phyloP scores from a whole-genome alignment of 2,888 invertebrate species.

The Rhaphigaster nebulosa region DNA sequence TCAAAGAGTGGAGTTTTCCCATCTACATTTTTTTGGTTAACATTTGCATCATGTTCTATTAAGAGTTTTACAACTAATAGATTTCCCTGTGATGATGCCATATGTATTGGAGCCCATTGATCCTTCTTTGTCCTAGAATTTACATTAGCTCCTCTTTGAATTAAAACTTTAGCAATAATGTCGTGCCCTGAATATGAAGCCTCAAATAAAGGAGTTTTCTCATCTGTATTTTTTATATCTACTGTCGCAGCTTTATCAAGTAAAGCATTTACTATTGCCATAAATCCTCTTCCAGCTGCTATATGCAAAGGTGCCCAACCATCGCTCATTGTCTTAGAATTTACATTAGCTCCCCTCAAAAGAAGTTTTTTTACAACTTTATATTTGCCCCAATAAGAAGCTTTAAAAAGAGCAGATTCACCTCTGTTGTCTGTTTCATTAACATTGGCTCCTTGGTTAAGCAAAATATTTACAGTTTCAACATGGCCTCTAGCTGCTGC shows the following conservation, averaged over 20 bases:
- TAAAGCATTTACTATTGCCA: not conserved
- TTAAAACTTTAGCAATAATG: not conserved
- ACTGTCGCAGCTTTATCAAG: not conserved
- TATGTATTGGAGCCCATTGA: not conserved
- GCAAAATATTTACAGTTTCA: not conserved
- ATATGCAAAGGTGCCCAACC: slow-evolving; percentile 19
- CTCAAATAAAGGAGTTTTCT: slow-evolving; percentile 15
- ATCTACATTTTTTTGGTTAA: not conserved
- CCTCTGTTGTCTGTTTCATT: not conserved
- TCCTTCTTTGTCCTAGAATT: not conserved
- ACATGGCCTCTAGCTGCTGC: slow-evolving; percentile 5
- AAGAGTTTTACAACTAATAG: not conserved
- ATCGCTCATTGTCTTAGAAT: not conserved
- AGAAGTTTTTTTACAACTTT: not conserved
- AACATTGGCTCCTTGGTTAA: not conserved
- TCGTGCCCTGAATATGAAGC: not conserved
- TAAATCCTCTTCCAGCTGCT: not conserved
- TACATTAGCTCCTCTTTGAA: not conserved
- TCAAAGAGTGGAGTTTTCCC: not conserved
- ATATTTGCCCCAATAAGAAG: not conserved
- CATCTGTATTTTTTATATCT: not conserved
- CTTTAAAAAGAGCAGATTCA: slow-evolving; percentile 18
- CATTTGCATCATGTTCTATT: not conserved
- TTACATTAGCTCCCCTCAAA: not conserved
- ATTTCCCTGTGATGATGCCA: not conserved